These are phyloP conservation scores for Branchinecta sandiegonensis DNA, from an alignment of 2,888 invertebrate species.

Conservation along the genomic window DNA sequence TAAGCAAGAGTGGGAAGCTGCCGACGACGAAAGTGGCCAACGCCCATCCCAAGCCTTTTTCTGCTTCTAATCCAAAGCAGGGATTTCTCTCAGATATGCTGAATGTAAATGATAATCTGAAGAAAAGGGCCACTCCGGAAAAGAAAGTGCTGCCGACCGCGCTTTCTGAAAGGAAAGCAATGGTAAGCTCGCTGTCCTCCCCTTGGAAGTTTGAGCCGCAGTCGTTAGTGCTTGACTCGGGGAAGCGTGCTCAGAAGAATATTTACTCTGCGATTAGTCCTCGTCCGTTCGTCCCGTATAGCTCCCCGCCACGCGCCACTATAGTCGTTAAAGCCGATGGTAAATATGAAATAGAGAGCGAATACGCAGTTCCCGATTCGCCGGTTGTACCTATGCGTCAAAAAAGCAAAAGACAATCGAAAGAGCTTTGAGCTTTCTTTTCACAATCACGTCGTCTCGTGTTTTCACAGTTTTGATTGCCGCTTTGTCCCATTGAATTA, in stretches of 20 bases:
- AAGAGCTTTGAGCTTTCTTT: no score
- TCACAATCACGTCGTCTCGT: no score
- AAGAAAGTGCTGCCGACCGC: no score
- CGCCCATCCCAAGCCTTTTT: background rate
- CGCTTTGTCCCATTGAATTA: no score
- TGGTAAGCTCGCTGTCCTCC: background rate
- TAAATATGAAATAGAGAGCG: conserved; percentile 11
- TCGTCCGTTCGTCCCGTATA: conserved; percentile 1
- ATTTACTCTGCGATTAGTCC: conserved; percentile 4
- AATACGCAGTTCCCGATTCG: background rate
- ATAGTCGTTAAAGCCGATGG: background rate
- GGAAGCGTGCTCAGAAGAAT: conserved; percentile 4
- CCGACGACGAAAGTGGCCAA: conserved; percentile 1
- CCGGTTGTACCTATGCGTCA: conserved; percentile 3
- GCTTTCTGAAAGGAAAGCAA: background rate
- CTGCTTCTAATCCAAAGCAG: no score
- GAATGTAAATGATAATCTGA: no score
- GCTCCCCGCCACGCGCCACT: background rate
- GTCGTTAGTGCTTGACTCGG: background rate
- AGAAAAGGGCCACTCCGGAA: no score
- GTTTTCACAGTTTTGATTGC: no score
- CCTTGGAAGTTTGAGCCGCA: background rate
- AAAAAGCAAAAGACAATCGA: conserved; percentile 9
- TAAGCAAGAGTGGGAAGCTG: background rate
- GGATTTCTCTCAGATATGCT: no score